phyloP scores from a whole-genome alignment of 2,888 invertebrate genomes.

The Heliconius sara region DNA sequence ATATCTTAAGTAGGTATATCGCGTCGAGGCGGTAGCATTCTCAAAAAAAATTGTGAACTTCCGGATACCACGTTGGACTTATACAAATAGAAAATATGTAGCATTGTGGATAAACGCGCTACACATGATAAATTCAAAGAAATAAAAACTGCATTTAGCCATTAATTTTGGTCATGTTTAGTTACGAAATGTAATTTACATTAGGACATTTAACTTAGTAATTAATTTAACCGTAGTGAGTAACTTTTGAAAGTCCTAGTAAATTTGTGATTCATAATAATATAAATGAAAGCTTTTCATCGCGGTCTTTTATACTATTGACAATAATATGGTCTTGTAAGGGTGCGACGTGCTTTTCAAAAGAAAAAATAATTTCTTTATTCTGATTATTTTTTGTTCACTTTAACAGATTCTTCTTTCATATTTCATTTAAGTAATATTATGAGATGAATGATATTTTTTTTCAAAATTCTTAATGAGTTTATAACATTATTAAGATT shows the following conservation, averaged over 20 bases:
- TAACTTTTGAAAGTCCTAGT: background rate
- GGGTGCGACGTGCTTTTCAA: background rate
- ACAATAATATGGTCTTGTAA: background rate
- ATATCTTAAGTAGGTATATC: too few relatives aligned
- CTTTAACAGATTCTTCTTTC: too few relatives aligned
- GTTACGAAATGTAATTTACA: background rate
- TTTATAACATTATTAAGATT: too few relatives aligned
- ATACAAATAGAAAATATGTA: background rate
- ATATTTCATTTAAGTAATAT: too few relatives aligned
- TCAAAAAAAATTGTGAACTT: background rate
- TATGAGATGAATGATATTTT: too few relatives aligned
- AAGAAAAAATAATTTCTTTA: background rate
- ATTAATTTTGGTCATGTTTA: background rate
- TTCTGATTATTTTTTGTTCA: too few relatives aligned
- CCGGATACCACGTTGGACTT: background rate
- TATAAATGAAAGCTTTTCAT: background rate
- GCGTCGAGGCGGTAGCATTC: too few relatives aligned
- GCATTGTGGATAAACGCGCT: background rate
- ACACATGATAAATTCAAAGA: background rate
- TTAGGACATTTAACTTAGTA: background rate
- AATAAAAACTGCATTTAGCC: background rate
- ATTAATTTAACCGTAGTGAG: background rate
- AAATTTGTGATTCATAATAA: background rate
- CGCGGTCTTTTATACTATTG: background rate
- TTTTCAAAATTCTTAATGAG: too few relatives aligned